These are phyloP conservation scores for Bellardia pandia DNA, from an alignment of 2,888 invertebrate genomes.

Conservation along the genomic window DNA sequence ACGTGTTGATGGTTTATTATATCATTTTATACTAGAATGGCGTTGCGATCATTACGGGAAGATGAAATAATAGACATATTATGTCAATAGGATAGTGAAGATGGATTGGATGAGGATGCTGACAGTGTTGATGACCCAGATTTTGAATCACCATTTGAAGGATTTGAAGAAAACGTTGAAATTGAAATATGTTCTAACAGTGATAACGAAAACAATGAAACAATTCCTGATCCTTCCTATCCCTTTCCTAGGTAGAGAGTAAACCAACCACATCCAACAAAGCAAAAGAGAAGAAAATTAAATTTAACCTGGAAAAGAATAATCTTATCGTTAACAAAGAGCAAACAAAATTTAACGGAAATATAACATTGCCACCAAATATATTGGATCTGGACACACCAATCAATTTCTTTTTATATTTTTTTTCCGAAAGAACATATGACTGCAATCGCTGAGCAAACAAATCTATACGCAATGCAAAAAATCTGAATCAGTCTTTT, in stretches of 20 bases:
- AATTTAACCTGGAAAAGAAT: constrained; percentile 27
- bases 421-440: constrained; percentile 50
- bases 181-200: not conserved
- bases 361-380: constrained; percentile 27
- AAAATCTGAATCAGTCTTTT: constrained; percentile 53
- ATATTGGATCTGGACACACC: constrained; percentile 47
- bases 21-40: constrained; percentile 7
- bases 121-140: no score
- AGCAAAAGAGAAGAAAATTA: constrained; percentile 13
- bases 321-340: constrained; percentile 8
- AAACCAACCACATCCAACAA: constrained; percentile 15
- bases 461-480: constrained; percentile 48
- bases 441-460: constrained; percentile 30
- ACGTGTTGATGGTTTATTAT: constrained; percentile 18
- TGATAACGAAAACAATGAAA: not conserved
- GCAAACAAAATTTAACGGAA: constrained; percentile 23
- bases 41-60: constrained; percentile 6
- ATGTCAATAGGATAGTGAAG: not conserved
- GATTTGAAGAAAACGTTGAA: constrained; percentile 6
- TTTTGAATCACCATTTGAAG: not conserved
- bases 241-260: no score
- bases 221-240: not conserved
- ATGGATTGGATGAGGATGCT: constrained; percentile 19
- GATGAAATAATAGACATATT: constrained; percentile 19
- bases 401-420: constrained; percentile 50